These are phyloP conservation scores for Catocala sponsa DNA, from an alignment of 2,888 invertebrate species.

Conservation along the genomic window DNA sequence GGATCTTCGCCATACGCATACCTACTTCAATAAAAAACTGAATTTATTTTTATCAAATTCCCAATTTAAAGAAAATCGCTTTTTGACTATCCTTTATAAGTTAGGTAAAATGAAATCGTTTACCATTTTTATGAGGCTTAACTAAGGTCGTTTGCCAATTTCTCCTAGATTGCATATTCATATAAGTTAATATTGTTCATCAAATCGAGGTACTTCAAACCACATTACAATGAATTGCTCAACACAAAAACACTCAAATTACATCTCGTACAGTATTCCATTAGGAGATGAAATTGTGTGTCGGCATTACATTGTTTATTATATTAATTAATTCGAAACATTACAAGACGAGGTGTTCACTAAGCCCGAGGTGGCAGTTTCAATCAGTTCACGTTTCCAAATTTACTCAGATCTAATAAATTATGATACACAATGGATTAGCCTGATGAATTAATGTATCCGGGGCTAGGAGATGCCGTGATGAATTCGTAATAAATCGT, in stretches of 20 bases:
- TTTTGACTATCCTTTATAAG: slow-evolving; percentile 12
- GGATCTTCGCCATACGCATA: slow-evolving; percentile 1
- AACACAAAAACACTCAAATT: slow-evolving; percentile 19
- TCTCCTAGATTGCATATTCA: slow-evolving; percentile 1
- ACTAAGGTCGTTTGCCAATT: not conserved
- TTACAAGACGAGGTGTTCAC: slow-evolving; percentile 28
- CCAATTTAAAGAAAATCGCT: slow-evolving; percentile 10
- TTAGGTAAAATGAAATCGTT: slow-evolving; percentile 3
- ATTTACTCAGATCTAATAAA: slow-evolving; percentile 59
- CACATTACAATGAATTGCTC: slow-evolving; percentile 5
- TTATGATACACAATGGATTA: slow-evolving; percentile 58
- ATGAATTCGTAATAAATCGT: slow-evolving; percentile 55
- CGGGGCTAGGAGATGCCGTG: slow-evolving; percentile 39
- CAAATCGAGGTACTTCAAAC: slow-evolving; percentile 1
- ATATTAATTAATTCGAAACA: slow-evolving; percentile 50
- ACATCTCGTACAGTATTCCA: slow-evolving; percentile 31
- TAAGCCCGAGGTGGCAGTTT: slow-evolving; percentile 39
- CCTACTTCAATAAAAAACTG: not conserved
- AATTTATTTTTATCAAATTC: slow-evolving; percentile 4
- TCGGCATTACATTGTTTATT: slow-evolving; percentile 45
- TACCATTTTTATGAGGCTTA: not conserved
- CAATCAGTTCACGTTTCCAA: slow-evolving; percentile 51
- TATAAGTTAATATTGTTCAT: slow-evolving; percentile 4
- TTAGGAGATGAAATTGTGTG: slow-evolving; percentile 33
- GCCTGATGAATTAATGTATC: slow-evolving; percentile 58